Evolutionary conservation across 1,140 invertebrate species (phyloP).

Genomic region (Apis cerana): DNA sequence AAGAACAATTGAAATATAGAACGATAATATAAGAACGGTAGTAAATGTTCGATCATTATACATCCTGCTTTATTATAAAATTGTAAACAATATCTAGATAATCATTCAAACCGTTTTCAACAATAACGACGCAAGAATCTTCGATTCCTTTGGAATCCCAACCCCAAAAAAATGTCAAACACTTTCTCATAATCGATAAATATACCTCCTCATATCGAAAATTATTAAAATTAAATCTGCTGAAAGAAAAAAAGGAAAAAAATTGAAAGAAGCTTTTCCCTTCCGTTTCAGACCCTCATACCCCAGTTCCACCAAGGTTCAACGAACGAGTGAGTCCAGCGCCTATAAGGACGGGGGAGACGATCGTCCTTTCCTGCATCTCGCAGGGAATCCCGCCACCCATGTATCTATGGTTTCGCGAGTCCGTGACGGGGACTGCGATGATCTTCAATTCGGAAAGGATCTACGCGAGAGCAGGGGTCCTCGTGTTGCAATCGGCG

Average conservation of each 20-base stretch:
- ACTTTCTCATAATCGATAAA: too few relatives aligned
- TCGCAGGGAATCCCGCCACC: conserved; percentile 82
- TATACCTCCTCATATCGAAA: too few relatives aligned
- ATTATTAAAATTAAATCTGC: too few relatives aligned
- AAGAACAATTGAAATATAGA: too few relatives aligned
- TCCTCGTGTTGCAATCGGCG: conserved; percentile 84
- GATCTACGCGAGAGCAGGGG: conserved; percentile 82
- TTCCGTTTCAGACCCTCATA: conserved; percentile 77
- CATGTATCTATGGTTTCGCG: conserved; percentile 81
- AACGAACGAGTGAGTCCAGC: conserved; percentile 80
- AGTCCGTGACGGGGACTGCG: conserved; percentile 74
- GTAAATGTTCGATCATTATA: too few relatives aligned
- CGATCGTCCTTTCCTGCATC: conserved; percentile 81
- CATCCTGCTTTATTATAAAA: neutral
- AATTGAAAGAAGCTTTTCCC: conserved; percentile 11
- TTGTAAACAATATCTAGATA: neutral
- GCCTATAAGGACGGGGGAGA: conserved; percentile 80
- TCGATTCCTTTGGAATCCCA: neutral
- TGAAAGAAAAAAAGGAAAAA: neutral
- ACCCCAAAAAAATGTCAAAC: too few relatives aligned
- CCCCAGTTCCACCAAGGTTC: conserved; percentile 79
- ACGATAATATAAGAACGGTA: neutral
- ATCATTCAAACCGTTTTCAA: neutral
- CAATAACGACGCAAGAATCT: neutral
- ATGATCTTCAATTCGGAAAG: conserved; percentile 78